Conservation (phyloP, 2,888 invertebrate species). For the Leptopterna dolabrata region DNA sequence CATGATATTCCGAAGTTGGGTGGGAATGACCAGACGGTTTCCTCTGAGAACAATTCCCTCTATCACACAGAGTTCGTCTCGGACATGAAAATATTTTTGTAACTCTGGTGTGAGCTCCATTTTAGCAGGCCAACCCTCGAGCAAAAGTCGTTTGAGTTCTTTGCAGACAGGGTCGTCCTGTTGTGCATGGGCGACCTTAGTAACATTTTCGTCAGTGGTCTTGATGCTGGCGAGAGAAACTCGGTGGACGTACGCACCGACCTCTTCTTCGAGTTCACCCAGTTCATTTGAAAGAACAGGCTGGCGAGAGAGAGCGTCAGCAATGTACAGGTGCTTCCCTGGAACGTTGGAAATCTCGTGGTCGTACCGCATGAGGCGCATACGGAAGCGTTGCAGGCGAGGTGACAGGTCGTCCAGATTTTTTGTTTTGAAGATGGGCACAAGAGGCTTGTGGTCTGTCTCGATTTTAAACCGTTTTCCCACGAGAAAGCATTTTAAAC, state of each 20-base stretch:
- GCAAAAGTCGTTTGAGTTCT: not conserved
- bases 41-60: not conserved
- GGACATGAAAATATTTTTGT: slow-evolving; percentile 5
- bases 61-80: not conserved
- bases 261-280: slow-evolving; percentile 13
- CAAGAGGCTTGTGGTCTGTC: slow-evolving; percentile 34
- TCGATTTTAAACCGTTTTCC: slow-evolving; percentile 8
- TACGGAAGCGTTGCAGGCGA: slow-evolving; percentile 16
- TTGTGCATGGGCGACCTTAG: slow-evolving; percentile 1
- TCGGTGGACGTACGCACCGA: slow-evolving; percentile 1
- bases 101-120: not conserved
- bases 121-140: not conserved
- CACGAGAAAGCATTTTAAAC: not conserved
- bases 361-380: not conserved
- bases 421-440: slow-evolving; percentile 5
- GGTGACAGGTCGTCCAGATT: slow-evolving; percentile 12
- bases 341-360: not conserved
- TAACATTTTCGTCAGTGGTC: slow-evolving; percentile 18
- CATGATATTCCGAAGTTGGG: not conserved
- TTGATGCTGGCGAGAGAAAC: not conserved
- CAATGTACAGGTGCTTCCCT: not conserved
- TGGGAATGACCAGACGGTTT: slow-evolving; percentile 5
- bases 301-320: slow-evolving; percentile 3
- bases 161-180: not conserved
- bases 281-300: not conserved